Base-by-base conservation (phyloP, 2,797 vertebrate species). In the Vultur gryphus region DNA sequence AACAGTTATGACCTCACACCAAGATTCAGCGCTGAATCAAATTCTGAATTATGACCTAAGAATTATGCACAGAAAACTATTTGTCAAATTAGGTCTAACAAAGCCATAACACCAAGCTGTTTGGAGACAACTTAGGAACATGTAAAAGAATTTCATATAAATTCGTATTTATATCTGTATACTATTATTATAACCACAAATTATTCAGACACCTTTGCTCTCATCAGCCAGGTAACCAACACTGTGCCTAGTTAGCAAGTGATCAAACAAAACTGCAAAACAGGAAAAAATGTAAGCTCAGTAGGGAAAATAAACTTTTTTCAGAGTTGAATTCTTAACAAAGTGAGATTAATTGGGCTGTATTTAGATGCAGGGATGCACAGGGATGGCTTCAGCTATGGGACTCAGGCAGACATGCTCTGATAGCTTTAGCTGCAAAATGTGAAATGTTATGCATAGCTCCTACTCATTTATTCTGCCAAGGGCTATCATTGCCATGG, bases 331-430 rank as follows among this genome's bases (percentile, higher is more conserved):
- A 61, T 89, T 81, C 69, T 75, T 79, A 85, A 83, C 81, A 77
- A 89, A 95, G 49, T 89, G 75, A 89, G 89, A 95, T 93, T 92
- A 95, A 91, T 90, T 90, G 76, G 87, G 28, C 77, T 88, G 57
- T 72, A 51, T 55, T 91, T 75, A 76, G 67, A 83, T 61, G 52
- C 89, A 82, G 69, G 25, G 65, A 81, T 90, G 69, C 62, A 46
- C 3, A 1, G 58, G 57, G 62, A 54, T 76, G 35, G 21, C 44
- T 91, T 78, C 77, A 88, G 89, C 85, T 21, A 20, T 1, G 15
- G 91, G 76, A 43, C 54, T 88, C 33, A 26, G 37, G 46, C 58
- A 88, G 95, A 84, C 79, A 69, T 54, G 82, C 87, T 94, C 91
- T 70, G 79, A 81, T 94, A 84, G 51, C 72, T 96, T 86, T 78